Conservation (phyloP, 2,888 invertebrate species). For the Eumacrocentrus americanus region DNA sequence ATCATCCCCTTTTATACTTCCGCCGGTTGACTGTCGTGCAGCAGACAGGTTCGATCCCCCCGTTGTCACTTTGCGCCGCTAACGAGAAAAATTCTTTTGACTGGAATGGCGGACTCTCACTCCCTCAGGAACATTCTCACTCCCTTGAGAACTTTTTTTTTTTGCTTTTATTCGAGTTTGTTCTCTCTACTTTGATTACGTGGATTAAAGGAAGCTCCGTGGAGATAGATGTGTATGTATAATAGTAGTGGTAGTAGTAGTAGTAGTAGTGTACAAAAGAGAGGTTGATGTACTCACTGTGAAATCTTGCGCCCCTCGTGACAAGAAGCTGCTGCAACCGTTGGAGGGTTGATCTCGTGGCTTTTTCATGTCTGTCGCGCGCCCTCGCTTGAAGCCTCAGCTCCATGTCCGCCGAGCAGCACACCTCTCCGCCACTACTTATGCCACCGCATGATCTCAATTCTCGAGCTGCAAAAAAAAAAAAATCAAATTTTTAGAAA, state of each 20-base stretch:
- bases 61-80: constrained; percentile 86
- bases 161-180: neutral
- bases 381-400: constrained; percentile 73
- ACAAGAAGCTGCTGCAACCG: constrained; percentile 77
- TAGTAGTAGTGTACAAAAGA: neutral
- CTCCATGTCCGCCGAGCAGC: constrained; percentile 74
- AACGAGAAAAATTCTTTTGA: constrained; percentile 67
- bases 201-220: constrained; percentile 8
- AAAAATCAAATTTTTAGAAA: constrained; percentile 3
- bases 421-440: constrained; percentile 62
- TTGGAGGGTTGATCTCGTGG: constrained; percentile 76
- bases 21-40: constrained; percentile 19
- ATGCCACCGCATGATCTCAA: constrained; percentile 57
- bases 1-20: constrained; percentile 34
- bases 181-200: constrained; percentile 16
- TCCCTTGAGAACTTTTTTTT: constrained; percentile 11
- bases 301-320: constrained; percentile 81
- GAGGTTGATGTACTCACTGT: constrained; percentile 70
- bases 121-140: neutral
- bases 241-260: neutral
- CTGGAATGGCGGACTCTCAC: constrained; percentile 10
- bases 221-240: neutral
- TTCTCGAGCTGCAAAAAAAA: constrained; percentile 52
- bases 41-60: constrained; percentile 61
- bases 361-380: constrained; percentile 75